Percentiles rank a stretch among this genome's conserved stretches.
Conservation (phyloP, 2,888 invertebrate genomes). For the Drymonia ruficornis region DNA sequence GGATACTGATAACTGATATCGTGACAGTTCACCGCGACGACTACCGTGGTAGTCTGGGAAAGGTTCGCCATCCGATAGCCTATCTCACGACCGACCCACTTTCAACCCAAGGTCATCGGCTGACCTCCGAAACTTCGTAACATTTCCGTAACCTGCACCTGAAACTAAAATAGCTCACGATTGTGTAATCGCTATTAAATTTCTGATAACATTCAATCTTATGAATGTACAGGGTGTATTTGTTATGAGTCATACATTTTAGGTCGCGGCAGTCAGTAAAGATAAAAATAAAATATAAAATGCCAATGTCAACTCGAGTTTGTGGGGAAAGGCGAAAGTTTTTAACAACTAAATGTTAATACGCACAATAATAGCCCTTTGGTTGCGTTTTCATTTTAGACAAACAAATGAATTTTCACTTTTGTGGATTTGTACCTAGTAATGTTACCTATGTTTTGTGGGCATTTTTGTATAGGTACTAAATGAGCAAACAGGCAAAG, state of each 20-base stretch:
- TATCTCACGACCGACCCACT: slow-evolving; percentile 83
- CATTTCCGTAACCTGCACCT: slow-evolving; percentile 61
- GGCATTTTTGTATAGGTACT: no score
- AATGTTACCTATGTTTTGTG: no score
- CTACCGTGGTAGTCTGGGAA: slow-evolving; percentile 65
- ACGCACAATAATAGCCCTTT: slow-evolving; percentile 1
- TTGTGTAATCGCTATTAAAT: slow-evolving; percentile 27
- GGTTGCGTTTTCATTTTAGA: slow-evolving; percentile 1
- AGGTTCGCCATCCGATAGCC: slow-evolving; percentile 83
- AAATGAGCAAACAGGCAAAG: no score
- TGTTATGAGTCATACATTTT: not conserved
- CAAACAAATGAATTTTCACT: not conserved
- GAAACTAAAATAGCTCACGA: slow-evolving; percentile 45
- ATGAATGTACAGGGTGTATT: slow-evolving; percentile 1
- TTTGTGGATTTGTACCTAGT: not conserved
- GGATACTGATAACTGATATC: not conserved
- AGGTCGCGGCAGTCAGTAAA: not conserved
- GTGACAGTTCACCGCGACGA: slow-evolving; percentile 33
- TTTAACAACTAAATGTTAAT: slow-evolving; percentile 4
- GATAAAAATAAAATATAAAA: not conserved
- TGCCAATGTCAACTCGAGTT: not conserved
- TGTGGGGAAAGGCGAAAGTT: slow-evolving; percentile 4
- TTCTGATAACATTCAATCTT: not conserved
- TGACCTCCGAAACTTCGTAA: slow-evolving; percentile 76
- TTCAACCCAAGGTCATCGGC: slow-evolving; percentile 77